These are phyloP conservation scores for Heptranchias perlo DNA, from an alignment of 2,113 vertebrate species.

Conservation along the genomic window DNA sequence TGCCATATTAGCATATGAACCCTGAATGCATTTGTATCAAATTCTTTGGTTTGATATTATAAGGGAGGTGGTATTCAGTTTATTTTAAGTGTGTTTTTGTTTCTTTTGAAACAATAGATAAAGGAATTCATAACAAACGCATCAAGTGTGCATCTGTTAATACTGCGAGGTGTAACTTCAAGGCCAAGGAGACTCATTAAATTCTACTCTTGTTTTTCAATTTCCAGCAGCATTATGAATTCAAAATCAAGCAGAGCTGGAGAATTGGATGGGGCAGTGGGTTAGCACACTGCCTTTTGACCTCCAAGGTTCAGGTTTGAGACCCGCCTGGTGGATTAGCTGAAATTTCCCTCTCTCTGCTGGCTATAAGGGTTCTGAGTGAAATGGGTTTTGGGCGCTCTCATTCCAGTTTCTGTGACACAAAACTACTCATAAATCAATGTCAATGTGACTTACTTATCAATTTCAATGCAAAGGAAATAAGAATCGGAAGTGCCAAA, in stretches of 20 bases:
- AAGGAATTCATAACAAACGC: not conserved
- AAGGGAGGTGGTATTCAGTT: not conserved
- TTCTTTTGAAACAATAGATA: not conserved
- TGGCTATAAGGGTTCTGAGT: not conserved
- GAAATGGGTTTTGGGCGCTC: not conserved
- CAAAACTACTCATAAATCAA: not conserved
- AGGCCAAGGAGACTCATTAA: not conserved
- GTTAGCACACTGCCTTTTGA: not conserved
- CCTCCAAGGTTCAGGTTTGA: not conserved
- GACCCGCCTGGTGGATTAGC: not conserved
- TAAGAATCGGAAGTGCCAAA: not conserved
- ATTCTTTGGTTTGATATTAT: not conserved
- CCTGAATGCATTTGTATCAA: not conserved
- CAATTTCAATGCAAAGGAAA: not conserved
- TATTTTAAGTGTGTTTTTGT: not conserved
- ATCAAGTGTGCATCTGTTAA: not conserved
- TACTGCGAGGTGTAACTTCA: not conserved
- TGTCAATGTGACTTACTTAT: not conserved
- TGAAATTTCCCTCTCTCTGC: not conserved
- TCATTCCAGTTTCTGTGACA: not conserved
- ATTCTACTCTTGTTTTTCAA: not conserved
- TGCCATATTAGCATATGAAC: not conserved
- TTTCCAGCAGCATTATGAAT: not conserved
- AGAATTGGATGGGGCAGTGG: too few relatives aligned
- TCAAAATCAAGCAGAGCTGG: not conserved